Evolutionary conservation across 2,888 invertebrate species (phyloP), one percentile per base, ranked within the genome.

Genomic region (Caenorhabditis imperialis): DNA sequence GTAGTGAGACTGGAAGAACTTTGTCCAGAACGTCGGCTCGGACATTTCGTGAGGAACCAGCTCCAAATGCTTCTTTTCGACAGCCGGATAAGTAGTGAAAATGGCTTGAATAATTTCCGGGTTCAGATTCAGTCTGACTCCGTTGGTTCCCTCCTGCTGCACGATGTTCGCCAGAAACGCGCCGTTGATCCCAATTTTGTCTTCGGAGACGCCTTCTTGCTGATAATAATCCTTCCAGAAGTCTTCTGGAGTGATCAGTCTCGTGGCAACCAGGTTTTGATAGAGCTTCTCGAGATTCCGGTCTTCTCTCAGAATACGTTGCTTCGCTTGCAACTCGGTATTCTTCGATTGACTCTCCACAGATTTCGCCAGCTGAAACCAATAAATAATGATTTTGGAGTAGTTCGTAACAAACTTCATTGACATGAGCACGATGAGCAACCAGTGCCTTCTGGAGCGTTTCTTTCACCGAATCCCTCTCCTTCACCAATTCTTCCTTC

Each of bases 1-100:
- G 90, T 99, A 99, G 91, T 99, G 98, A 16, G 97, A 98, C 89
- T 99, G 98, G 91, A 99, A 99, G 90, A 99, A 99, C 88, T 96
- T 94, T 14, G 95, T 96, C 99, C 99, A 99, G 90, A 99, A 99
- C 88, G 97, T 96, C 0, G 94, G 92, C 90, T 99, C 99, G 0
- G 93, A 92, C 92, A 98, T 92, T 90, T 95, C 94, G 77, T 93
- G 92, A 30, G 99, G 99, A 37, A 99, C 99, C 89, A 95, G 93
- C 89, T 99, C 98, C 67, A 93, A 90, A 89, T 98, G 96, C 91
- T 98, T 98, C 91, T 93, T 93, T 88, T 95, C 93, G 0, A 99
- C 99, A 81, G 96, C 95, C 20, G 99, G 99, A 91, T 99, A 99
- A 74, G 99, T 98, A 90, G 95, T 95, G 89, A 99, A 99, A 90